Percentiles rank a stretch among this genome's conserved stretches.
These are phyloP conservation scores for Phaethon lepturus DNA, from an alignment of 2,113 vertebrate genomes.

Conservation along the genomic window DNA sequence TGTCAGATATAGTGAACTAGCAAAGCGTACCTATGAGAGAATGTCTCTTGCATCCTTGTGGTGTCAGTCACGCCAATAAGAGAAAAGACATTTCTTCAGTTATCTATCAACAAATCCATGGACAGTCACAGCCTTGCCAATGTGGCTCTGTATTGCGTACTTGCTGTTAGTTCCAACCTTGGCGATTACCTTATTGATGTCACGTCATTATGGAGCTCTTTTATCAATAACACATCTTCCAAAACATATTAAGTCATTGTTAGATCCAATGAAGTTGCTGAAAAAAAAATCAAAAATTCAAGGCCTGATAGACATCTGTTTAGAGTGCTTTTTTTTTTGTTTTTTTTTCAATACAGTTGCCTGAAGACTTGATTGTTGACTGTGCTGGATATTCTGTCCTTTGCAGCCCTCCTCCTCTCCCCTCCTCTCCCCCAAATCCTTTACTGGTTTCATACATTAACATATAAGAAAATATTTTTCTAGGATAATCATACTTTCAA, in stretches of 20 bases:
- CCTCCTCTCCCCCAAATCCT: neutral
- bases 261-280: neutral
- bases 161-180: neutral
- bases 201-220: neutral
- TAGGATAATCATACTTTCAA: neutral
- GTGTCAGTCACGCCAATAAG: neutral
- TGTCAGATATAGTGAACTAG: neutral
- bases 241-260: neutral
- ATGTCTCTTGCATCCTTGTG: neutral
- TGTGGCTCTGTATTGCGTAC: neutral
- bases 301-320: neutral
- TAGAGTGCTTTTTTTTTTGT: neutral
- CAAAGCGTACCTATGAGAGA: neutral
- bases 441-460: neutral
- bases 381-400: neutral
- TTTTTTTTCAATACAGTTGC: neutral
- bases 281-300: neutral
- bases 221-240: neutral
- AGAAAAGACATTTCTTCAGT: neutral
- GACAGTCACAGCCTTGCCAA: neutral
- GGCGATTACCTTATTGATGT: neutral
- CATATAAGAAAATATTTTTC: neutral
- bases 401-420: neutral
- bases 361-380: neutral
- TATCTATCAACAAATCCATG: neutral